These are phyloP conservation scores for Drosophila colorata DNA, from an alignment of 2,888 invertebrate genomes.

Conservation along the genomic window DNA sequence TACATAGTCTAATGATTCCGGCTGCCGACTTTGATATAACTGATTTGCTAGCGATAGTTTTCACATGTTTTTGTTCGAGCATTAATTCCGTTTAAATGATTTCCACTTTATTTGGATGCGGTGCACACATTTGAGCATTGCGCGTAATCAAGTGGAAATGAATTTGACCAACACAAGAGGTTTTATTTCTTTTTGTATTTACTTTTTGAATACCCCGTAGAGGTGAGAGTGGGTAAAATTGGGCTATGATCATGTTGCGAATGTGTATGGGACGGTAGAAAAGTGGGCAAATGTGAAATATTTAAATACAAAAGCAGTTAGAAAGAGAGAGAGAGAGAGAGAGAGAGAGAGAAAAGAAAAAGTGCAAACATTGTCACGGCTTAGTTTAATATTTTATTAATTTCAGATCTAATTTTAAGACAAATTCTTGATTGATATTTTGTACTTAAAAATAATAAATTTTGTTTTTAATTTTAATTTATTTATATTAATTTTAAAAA, in stretches of 20 bases:
- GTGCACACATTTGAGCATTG: conserved; percentile 60
- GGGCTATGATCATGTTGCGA: background rate
- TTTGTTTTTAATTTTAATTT: too few relatives aligned
- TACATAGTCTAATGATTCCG: conserved; percentile 18
- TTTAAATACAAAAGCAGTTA: too few relatives aligned
- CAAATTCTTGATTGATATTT: too few relatives aligned
- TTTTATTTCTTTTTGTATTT: conserved; percentile 25
- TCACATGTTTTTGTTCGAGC: conserved; percentile 75
- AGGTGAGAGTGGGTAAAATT: background rate
- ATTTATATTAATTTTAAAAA: too few relatives aligned
- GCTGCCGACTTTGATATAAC: conserved; percentile 39
- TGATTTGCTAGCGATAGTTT: conserved; percentile 68
- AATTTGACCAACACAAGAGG: conserved; percentile 83
- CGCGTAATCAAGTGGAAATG: conserved; percentile 80
- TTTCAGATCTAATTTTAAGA: too few relatives aligned
- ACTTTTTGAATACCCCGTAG: conserved; percentile 21
- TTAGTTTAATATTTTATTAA: too few relatives aligned
- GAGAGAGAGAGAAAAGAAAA: too few relatives aligned
- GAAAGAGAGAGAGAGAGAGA: too few relatives aligned
- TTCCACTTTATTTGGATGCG: conserved; percentile 60
- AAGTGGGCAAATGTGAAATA: background rate
- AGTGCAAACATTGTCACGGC: too few relatives aligned
- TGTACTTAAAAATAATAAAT: too few relatives aligned
- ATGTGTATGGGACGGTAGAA: background rate
- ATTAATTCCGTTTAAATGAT: conserved; percentile 82